Base-by-base conservation (phyloP, 2,888 invertebrate species). In the Cybosia mesomella region DNA sequence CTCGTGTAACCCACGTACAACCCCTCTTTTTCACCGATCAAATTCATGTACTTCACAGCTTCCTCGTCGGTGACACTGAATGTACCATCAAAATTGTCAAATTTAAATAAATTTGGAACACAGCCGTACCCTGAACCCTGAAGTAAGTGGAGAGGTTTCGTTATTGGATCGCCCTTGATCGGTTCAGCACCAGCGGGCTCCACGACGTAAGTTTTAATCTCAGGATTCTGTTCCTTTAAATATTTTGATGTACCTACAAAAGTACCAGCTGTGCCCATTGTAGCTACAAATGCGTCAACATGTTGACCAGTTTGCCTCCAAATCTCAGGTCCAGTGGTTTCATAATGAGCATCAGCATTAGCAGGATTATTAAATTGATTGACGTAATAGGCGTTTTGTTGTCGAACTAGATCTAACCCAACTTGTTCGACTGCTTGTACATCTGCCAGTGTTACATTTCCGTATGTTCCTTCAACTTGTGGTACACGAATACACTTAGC, bases 71-170 rank as follows among this genome's bases (percentile, higher is more conserved):
- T 88, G 32, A 94, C 90, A 59, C 87, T 84, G 13, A 95, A 49
- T 0, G 94, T 92, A 0, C 89, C 93, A 70, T 94, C 93, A 90
- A 94, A 88, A 34, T 84, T 73, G 0, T 94, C 92, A 71, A 84
- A 91, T 64, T 91, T 88, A 72, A 94, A 94, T 65, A 95, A 78
- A 70, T 88, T 87, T 0, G 94, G 94, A 13, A 95, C 75, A 70
- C 90, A 91, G 0, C 93, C 95, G 68, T 95, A 95, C 0, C 94
- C 94, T 0, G 94, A 94, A 0, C 94, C 95, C 80, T 95, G 95
- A 2, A 95, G 85, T 72, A 93, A 82, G 81, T 95, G 94, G 59
- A 94, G 83, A 2, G 94, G 93, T 68, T 95, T 95, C 15, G 92
- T 92, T 3, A 95, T 87, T 0, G 88, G 83, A 3, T 88, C 85